phyloP scores from a whole-genome alignment of 2,888 invertebrate species.

The Theristus sp. region DNA sequence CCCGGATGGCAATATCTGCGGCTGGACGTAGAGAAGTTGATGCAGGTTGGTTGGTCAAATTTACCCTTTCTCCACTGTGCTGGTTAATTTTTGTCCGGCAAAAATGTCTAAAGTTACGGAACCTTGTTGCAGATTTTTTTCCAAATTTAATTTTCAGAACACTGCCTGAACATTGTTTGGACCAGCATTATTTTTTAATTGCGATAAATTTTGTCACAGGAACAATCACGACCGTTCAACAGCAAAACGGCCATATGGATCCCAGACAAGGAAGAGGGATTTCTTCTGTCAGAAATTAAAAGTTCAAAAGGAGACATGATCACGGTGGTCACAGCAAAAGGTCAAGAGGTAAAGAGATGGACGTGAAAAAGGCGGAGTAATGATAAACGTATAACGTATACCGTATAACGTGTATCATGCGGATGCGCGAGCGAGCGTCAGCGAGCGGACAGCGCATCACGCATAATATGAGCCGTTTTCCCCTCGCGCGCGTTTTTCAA shows the following conservation, averaged over 20 bases:
- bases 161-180: no score
- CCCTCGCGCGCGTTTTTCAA: neutral
- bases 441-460: no score
- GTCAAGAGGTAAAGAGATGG: neutral
- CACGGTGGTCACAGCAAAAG: conserved; percentile 45
- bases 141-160: no score
- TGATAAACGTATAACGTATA: neutral
- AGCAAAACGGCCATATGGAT: conserved; percentile 9
- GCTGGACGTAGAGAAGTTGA: neutral
- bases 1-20: conserved; percentile 6
- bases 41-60: neutral
- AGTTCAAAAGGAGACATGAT: conserved; percentile 96
- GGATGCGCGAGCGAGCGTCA: no score
- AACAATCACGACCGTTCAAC: conserved; percentile 1
- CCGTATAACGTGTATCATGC: no score
- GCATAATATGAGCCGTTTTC: no score
- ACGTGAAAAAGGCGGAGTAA: neutral
- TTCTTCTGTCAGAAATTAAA: conserved; percentile 86
- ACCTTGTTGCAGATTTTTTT: no score
- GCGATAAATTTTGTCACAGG: neutral
- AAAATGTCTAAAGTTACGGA: no score
- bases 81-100: no score
- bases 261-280: conserved; percentile 38
- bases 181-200: no score
- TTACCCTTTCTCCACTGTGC: no score